Percentiles rank a stretch among this genome's conserved stretches.
Evolutionary conservation across 1,140 invertebrate genomes (phyloP).

Genomic region (Chironomus tepperi): DNA sequence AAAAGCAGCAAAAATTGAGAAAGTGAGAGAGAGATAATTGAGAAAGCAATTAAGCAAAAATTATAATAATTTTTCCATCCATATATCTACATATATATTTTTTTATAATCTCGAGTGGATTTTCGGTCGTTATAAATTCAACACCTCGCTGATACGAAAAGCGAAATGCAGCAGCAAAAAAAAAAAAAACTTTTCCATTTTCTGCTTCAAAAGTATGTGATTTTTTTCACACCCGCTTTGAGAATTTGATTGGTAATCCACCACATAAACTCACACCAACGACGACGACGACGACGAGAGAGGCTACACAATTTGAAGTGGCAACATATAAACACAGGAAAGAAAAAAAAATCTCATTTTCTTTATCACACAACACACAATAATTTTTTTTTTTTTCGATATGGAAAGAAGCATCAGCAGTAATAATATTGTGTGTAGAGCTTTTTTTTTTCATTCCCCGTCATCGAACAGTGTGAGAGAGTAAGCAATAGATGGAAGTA

Average conservation of each 20-base stretch:
- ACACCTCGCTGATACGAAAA: neutral
- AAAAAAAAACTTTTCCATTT: constrained; percentile 5
- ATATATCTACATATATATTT: neutral
- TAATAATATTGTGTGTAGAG: neutral
- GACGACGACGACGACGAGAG: neutral
- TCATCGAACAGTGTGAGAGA: too few species aligned
- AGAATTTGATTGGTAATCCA: constrained; percentile 18
- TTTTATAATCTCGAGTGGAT: neutral
- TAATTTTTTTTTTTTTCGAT: too few species aligned
- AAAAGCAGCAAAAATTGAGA: neutral
- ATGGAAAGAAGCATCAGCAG: neutral
- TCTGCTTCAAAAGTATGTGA: constrained; percentile 8
- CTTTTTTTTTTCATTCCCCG: too few species aligned
- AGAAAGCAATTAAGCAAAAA: constrained; percentile 1
- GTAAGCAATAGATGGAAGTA: too few species aligned
- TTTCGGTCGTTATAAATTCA: neutral
- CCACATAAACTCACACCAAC: constrained; percentile 15
- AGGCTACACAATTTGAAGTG: too few species aligned
- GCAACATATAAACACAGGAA: too few species aligned
- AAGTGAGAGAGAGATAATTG: too few species aligned
- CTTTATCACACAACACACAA: too few species aligned
- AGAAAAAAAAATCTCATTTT: too few species aligned
- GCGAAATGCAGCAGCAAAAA: neutral
- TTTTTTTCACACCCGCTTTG: constrained; percentile 20
- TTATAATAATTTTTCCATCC: neutral